These are phyloP conservation scores for Montipora capitata DNA, from an alignment of 92 coral and sea anemone genomes.

Conservation along the genomic window DNA sequence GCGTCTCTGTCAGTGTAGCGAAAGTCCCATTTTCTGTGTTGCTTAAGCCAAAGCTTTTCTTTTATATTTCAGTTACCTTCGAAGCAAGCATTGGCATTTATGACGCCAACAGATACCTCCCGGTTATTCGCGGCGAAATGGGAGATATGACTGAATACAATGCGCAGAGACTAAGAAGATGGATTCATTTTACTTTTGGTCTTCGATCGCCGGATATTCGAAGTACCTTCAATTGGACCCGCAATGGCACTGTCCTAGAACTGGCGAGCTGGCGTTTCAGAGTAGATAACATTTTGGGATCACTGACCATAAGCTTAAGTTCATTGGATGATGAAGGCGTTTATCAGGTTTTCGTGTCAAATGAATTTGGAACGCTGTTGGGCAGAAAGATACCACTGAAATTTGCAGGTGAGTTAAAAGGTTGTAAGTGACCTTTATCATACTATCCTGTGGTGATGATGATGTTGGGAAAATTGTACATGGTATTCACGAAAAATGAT, in stretches of 20 bases:
- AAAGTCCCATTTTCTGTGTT: too few relatives aligned
- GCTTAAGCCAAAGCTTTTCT: too few relatives aligned
- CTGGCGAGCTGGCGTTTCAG: background rate
- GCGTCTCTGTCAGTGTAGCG: too few relatives aligned
- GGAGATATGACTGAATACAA: background rate
- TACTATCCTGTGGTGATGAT: too few relatives aligned
- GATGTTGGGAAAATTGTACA: too few relatives aligned
- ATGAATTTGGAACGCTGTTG: slow-evolving; percentile 60
- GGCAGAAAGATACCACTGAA: slow-evolving; percentile 51
- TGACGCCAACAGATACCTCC: background rate
- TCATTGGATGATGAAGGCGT: slow-evolving; percentile 48
- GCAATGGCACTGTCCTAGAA: slow-evolving; percentile 41
- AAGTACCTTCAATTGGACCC: slow-evolving; percentile 34
- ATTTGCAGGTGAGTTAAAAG: slow-evolving; percentile 41
- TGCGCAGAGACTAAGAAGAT: background rate
- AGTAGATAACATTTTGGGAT: background rate
- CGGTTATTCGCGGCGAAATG: background rate
- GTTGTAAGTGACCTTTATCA: too few relatives aligned
- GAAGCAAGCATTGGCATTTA: slow-evolving; percentile 30
- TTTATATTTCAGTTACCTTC: slow-evolving; percentile 19
- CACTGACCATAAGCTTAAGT: background rate
- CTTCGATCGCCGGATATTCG: background rate
- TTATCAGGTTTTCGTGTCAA: slow-evolving; percentile 68
- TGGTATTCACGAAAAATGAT: too few relatives aligned
- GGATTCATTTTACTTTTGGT: background rate